Conservation (phyloP, 1,140 invertebrate species). For the Macrocentrus cingulum region DNA sequence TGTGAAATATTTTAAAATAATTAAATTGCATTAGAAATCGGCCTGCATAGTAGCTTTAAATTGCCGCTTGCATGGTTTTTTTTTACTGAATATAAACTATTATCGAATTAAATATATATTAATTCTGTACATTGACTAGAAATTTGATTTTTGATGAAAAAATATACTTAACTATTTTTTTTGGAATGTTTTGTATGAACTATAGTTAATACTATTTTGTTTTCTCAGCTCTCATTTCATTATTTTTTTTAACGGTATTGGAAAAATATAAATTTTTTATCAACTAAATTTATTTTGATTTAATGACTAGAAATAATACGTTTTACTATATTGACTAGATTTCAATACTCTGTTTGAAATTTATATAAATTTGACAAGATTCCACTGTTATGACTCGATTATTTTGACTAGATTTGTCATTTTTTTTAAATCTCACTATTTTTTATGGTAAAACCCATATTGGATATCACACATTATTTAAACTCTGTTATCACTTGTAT, state of each 20-base stretch:
- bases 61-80: neutral
- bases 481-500: neutral
- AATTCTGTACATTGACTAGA: no score
- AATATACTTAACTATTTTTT: no score
- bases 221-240: no score
- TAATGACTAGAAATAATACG: neutral
- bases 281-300: no score
- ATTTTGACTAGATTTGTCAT: slow-evolving; percentile 2
- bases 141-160: no score
- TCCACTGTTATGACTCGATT: neutral
- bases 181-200: no score
- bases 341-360: neutral
- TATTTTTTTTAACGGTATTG: no score
- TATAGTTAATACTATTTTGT: no score
- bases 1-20: neutral
- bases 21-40: slow-evolving; percentile 23
- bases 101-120: no score
- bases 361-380: neutral
- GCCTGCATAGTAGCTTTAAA: slow-evolving; percentile 16
- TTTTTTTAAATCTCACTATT: no score
- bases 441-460: neutral
- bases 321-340: slow-evolving; percentile 2
- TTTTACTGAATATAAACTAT: neutral
- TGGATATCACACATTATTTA: neutral
- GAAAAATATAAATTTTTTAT: no score